Evolutionary conservation across 2,113 vertebrate species (phyloP).

Genomic region (Acanthisitta chloris): DNA sequence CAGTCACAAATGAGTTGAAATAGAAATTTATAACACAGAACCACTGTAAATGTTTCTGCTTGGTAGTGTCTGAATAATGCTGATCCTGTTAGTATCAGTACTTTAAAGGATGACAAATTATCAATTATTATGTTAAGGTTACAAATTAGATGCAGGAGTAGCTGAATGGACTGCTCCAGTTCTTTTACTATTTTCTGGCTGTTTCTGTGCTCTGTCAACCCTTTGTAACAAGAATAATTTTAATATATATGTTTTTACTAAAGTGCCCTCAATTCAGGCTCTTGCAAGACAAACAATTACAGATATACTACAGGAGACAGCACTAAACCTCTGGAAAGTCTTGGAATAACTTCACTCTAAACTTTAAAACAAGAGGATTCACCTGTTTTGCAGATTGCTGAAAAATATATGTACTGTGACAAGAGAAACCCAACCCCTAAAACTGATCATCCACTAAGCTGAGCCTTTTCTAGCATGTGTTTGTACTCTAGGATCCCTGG

Average conservation of each 20-base stretch:
- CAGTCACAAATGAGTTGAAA: not conserved
- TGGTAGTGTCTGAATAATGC: not conserved
- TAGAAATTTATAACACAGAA: not conserved
- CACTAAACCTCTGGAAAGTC: not conserved
- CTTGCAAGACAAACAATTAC: not conserved
- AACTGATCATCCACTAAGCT: not conserved
- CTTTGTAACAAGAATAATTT: not conserved
- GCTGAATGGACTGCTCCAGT: not conserved
- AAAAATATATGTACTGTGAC: not conserved
- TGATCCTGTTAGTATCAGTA: not conserved
- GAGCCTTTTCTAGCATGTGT: not conserved
- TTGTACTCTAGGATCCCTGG: not conserved
- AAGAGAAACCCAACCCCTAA: not conserved
- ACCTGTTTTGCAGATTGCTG: not conserved
- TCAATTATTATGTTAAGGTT: not conserved
- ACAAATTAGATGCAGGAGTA: not conserved
- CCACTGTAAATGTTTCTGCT: not conserved
- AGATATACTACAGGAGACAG: not conserved
- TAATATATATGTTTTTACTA: not conserved
- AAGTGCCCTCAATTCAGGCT: not conserved
- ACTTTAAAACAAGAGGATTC: not conserved
- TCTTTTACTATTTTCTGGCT: not conserved
- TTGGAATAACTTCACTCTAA: not conserved
- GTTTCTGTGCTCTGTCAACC: not conserved
- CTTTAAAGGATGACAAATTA: not conserved